Conservation (phyloP, 2,888 invertebrate species). For the Tinea semifulvella region DNA sequence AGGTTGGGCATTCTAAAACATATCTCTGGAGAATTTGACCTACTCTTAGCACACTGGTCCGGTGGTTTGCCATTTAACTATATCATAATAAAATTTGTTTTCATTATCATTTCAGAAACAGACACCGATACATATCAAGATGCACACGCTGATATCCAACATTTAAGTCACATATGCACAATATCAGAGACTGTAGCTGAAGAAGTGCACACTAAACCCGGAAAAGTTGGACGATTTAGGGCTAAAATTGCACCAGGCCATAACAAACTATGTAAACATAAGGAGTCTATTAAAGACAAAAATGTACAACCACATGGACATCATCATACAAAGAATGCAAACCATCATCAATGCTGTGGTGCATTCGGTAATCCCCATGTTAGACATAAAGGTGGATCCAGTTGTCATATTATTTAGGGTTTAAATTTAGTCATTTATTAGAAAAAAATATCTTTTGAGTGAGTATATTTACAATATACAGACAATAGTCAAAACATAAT, state of each 20-base stretch:
- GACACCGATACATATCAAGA: constrained; percentile 48
- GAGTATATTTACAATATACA: no score
- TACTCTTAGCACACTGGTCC: no score
- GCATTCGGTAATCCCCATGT: constrained; percentile 60
- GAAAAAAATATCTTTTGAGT: no score
- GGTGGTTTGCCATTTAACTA: no score
- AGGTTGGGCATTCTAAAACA: no score
- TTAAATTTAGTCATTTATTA: no score
- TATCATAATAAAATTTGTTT: no score
- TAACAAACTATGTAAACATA: constrained; percentile 33
- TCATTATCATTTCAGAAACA: constrained; percentile 41
- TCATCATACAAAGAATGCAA: constrained; percentile 51
- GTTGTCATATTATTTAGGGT: constrained; percentile 48
- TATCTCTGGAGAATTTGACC: no score
- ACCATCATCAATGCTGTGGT: constrained; percentile 60
- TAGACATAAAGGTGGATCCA: constrained; percentile 49
- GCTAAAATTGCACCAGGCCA: constrained; percentile 50
- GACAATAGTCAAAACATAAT: no score
- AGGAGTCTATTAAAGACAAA: constrained; percentile 30
- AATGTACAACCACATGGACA: constrained; percentile 51
- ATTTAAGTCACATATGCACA: constrained; percentile 30
- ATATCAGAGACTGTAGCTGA: constrained; percentile 30
- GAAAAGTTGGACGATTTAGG: constrained; percentile 48
- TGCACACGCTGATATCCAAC: constrained; percentile 33
- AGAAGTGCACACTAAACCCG: constrained; percentile 33